phyloP scores from a whole-genome alignment of 2,888 invertebrate genomes.

The Andrena trimmerana region DNA sequence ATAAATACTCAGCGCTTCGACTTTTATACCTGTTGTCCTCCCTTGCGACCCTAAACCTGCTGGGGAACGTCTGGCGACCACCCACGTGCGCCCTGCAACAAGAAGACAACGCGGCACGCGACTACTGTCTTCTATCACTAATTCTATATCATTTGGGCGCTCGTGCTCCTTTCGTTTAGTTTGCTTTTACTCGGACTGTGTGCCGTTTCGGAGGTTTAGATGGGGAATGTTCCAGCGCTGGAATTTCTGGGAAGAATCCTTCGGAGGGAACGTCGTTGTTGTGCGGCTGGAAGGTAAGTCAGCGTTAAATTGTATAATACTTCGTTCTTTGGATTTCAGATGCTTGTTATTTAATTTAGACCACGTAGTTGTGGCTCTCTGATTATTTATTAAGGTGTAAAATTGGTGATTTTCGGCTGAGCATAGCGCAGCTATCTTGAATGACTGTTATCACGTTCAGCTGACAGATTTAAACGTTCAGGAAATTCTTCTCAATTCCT shows the following conservation, averaged over 20 bases:
- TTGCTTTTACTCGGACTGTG: neutral
- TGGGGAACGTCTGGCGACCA: neutral
- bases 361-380: too few species aligned
- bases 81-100: neutral
- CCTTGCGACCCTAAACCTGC: neutral
- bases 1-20: constrained; percentile 82
- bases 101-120: too few species aligned
- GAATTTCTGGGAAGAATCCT: neutral
- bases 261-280: neutral
- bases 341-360: too few species aligned
- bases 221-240: neutral
- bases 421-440: too few species aligned
- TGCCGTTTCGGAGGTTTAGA: constrained; percentile 4
- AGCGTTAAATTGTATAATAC: constrained; percentile 4
- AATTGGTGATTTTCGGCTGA: too few species aligned
- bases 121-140: neutral
- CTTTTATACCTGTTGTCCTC: constrained; percentile 55
- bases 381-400: too few species aligned
- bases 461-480: neutral
- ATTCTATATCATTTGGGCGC: neutral
- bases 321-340: too few species aligned
- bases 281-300: constrained; percentile 37
- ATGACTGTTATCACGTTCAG: neutral
- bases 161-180: neutral
- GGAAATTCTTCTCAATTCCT: neutral